A percentile compares a stretch with the other conserved stretches of the same genome.
Evolutionary conservation across 2,888 invertebrate genomes (phyloP).

Genomic region (Lymantria dispar): DNA sequence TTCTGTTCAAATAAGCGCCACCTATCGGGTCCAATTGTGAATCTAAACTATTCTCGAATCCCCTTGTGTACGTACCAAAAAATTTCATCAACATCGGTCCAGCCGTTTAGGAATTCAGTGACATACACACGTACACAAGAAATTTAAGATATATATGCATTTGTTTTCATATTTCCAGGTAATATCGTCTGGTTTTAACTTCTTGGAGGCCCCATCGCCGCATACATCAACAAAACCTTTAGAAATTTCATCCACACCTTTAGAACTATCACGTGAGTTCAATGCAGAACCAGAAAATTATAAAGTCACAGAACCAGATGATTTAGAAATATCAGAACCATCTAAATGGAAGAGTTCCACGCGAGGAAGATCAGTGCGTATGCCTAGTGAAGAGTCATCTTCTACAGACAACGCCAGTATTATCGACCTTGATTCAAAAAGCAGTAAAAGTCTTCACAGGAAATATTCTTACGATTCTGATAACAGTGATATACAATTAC

Average conservation of each 20-base stretch:
- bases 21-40: too few species aligned
- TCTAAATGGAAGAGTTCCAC: slow-evolving; percentile 86
- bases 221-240: slow-evolving; percentile 56
- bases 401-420: slow-evolving; percentile 74
- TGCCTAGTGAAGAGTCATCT: slow-evolving; percentile 82
- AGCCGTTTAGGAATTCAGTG: too few species aligned
- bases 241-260: slow-evolving; percentile 71
- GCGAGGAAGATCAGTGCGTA: slow-evolving; percentile 85
- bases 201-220: slow-evolving; percentile 57
- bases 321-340: slow-evolving; percentile 78
- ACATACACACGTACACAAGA: too few species aligned
- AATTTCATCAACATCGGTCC: too few species aligned
- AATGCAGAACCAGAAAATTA: slow-evolving; percentile 62
- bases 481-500: slow-evolving; percentile 53
- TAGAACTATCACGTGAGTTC: slow-evolving; percentile 57
- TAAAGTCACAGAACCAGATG: slow-evolving; percentile 81
- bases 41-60: too few species aligned
- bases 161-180: slow-evolving; percentile 49
- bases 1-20: too few species aligned
- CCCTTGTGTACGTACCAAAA: too few species aligned
- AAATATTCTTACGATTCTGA: slow-evolving; percentile 67
- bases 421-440: slow-evolving; percentile 65
- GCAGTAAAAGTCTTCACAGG: slow-evolving; percentile 49
- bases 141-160: too few species aligned
- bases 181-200: slow-evolving; percentile 69